A percentile compares a stretch with the other conserved stretches of the same genome.
Conservation (phyloP, 2,113 vertebrate genomes). For the Quiscalus mexicanus region DNA sequence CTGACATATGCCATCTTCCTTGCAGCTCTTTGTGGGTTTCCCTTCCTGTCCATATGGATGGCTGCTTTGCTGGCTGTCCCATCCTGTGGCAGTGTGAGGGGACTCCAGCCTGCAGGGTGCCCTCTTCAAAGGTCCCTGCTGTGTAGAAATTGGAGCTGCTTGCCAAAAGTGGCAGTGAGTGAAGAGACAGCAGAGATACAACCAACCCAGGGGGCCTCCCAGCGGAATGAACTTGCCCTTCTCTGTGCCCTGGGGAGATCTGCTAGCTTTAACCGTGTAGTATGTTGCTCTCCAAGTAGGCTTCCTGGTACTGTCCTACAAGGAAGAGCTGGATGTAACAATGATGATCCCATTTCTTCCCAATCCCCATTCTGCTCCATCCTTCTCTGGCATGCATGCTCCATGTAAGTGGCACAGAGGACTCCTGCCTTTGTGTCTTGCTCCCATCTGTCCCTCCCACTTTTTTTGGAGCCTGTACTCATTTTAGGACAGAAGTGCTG, state of each 20-base stretch:
- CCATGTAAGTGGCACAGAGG: background rate
- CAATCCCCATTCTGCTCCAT: background rate
- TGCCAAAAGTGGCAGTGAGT: background rate
- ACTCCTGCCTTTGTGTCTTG: background rate
- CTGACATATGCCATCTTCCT: background rate
- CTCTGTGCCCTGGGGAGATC: background rate
- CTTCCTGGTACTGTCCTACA: background rate
- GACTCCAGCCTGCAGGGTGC: background rate
- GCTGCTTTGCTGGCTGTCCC: background rate
- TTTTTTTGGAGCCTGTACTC: background rate
- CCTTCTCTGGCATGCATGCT: background rate
- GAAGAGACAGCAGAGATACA: background rate
- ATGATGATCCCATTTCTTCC: background rate
- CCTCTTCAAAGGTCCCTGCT: background rate
- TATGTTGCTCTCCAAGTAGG: background rate
- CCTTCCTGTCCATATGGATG: background rate
- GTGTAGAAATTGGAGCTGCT: background rate
- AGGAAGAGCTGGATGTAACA: background rate
- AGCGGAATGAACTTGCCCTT: background rate
- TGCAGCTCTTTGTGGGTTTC: background rate
- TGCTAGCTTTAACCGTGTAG: background rate
- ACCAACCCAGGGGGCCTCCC: no score
- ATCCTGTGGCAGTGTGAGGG: background rate
- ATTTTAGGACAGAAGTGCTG: background rate
- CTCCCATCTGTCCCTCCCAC: background rate